Conservation (phyloP, 2,888 invertebrate species). For the Amphipyra tragopoginis region DNA sequence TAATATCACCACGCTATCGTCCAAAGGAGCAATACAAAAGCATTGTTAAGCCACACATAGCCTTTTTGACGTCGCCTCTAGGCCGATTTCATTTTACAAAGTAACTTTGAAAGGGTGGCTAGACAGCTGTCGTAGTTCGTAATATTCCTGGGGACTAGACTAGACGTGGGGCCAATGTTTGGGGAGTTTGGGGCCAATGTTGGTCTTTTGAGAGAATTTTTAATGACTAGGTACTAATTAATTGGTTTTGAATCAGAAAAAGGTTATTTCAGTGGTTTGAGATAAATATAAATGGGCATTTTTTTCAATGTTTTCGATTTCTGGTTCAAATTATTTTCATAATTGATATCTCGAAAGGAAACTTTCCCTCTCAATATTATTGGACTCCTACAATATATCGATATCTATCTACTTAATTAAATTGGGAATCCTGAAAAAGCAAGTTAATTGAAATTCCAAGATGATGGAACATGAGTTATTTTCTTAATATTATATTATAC, state of each 20-base stretch:
- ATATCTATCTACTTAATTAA: constrained; percentile 43
- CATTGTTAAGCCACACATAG: constrained; percentile 65
- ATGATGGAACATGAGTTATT: constrained; percentile 45
- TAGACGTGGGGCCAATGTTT: constrained; percentile 28
- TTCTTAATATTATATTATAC: constrained; percentile 26
- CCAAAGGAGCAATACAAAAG: constrained; percentile 50
- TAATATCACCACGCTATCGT: constrained; percentile 43
- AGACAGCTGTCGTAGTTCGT: constrained; percentile 62
- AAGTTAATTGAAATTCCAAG: constrained; percentile 51
- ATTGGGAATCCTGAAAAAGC: constrained; percentile 36
- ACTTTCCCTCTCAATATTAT: constrained; percentile 14
- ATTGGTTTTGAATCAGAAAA: too few relatives aligned
- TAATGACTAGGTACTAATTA: not conserved
- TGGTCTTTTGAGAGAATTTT: not conserved
- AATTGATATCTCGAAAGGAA: constrained; percentile 25
- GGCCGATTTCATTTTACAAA: constrained; percentile 81
- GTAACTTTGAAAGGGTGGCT: constrained; percentile 66
- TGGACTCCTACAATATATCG: constrained; percentile 38
- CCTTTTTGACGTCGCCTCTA: constrained; percentile 69
- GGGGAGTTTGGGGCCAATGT: constrained; percentile 16
- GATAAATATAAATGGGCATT: too few relatives aligned
- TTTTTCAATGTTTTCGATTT: too few relatives aligned
- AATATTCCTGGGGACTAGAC: constrained; percentile 53
- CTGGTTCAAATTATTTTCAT: constrained; percentile 35
- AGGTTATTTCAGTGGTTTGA: too few relatives aligned